Percentiles rank a stretch among this genome's conserved stretches.
Evolutionary conservation across 2,888 invertebrate genomes (phyloP).

Genomic region (Lamellibrachia columna): DNA sequence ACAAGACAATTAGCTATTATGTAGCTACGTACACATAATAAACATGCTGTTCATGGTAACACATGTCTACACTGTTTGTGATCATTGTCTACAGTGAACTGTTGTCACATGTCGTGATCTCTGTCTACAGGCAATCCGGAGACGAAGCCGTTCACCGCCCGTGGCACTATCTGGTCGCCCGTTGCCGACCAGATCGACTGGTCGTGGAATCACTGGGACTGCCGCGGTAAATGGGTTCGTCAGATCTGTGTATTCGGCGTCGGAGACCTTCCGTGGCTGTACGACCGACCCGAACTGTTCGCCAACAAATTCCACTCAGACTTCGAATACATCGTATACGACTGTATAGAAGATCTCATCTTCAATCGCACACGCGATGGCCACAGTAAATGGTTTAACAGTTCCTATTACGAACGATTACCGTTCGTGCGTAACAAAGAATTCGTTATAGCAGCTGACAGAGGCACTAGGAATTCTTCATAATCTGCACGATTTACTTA

Average conservation of each 20-base stretch:
- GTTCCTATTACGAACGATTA: constrained; percentile 32
- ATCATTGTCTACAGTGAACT: neutral
- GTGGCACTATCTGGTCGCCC: constrained; percentile 34
- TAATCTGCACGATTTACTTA: neutral
- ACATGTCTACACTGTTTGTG: no score
- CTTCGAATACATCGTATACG: constrained; percentile 35
- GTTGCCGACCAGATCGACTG: constrained; percentile 33
- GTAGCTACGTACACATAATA: no score
- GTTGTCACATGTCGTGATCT: neutral
- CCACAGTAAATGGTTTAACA: constrained; percentile 20
- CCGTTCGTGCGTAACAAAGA: constrained; percentile 32
- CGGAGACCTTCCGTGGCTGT: constrained; percentile 49
- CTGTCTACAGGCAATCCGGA: constrained; percentile 38
- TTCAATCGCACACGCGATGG: constrained; percentile 33
- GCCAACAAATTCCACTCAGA: constrained; percentile 54
- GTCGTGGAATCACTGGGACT: constrained; percentile 41
- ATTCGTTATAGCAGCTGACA: neutral
- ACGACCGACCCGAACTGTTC: constrained; percentile 51
- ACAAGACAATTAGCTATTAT: no score
- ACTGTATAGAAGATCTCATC: constrained; percentile 40
- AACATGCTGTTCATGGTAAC: no score
- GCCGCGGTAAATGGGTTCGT: constrained; percentile 52
- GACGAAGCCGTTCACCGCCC: constrained; percentile 35
- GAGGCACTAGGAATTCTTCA: neutral
- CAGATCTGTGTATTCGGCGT: constrained; percentile 58